Base-by-base conservation (phyloP, 1,140 invertebrate genomes). In the Onthophagus taurus region DNA sequence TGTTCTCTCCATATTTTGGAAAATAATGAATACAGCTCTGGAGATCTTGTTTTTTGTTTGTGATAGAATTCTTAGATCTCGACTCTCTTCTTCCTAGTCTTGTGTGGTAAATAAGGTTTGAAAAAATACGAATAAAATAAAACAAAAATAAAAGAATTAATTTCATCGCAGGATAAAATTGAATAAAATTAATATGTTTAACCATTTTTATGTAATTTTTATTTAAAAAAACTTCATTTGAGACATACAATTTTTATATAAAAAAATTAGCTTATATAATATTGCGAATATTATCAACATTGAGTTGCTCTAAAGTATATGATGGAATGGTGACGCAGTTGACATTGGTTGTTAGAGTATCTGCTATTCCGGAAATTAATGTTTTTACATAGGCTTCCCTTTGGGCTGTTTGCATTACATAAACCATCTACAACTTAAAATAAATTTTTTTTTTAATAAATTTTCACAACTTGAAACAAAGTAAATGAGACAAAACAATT, bases 261-360 rank as follows among this genome's bases (percentile, higher is more conserved):
- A 42, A 47, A 56, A 59, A 58, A 54, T 54, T 52, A 55, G 30
- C 59, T 59, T 58, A 60, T 50, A 52, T 60, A 60, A 60, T 60
- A 60, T 60, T 60, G 59, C 59, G 53, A 55, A 59, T 54, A 54
- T 53, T 51, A 51, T 55, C 49, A 55, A 54, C 54, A 53, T 51
- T 49, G 48, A 48, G 34, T 50, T 46, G 49, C 44, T 49, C 45
- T 39, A 45, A 47, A 45, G 48, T 45, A 48, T 48, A n/a, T n/a
- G n/a, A n/a, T n/a, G n/a, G 38, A 42, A 49, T 52, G 50, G 38
- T 47, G 42, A 50, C 37, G 37, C 23, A 26, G 19, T 26, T 39
- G 37, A 39, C 37, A 39, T 39, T 39, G 24, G 13, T 39, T 39
- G 16, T 39, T 20, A 35, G 46, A 49, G 31, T 47, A n/a, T n/a